Base-by-base conservation (phyloP, 1,140 invertebrate genomes). In the Drosophila nebulosa region DNA sequence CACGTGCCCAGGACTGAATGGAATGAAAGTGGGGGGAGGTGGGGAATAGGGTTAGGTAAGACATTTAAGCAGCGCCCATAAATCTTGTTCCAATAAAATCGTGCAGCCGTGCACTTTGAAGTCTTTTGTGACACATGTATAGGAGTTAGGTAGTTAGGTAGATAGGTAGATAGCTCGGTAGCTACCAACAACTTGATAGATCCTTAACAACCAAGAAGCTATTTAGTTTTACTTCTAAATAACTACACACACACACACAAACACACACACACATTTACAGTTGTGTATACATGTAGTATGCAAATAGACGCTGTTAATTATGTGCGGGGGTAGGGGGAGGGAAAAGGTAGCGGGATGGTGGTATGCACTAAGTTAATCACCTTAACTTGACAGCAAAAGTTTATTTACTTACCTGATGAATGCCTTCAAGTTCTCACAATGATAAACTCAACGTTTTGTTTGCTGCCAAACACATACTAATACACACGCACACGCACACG, bases 61-160 rank as follows among this genome's bases (percentile, higher is more conserved):
- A 30, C 52, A 30, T 27, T 55, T 55, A 30, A 55, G 26, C 52
- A 18, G 52, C 52, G 52, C 26, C 26, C 52, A 55, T 55, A 55
- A 55, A 55, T 55, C 52, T 55, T 55, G 26, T 55, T 55, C 52
- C 52, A 55, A 55, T 55, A 55, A 55, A 55, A 55, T 55, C 52
- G 52, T 55, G 52, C 52, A 55, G 52, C 18, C 52, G 52, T 55
- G 52, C 52, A 55, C 52, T 55, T 55, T 55, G 26, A 55, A 55
- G 52, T 55, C 16, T 55, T 55, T 7, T 55, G 52, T 55, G 52
- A 55, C 52, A 55, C 52, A 55, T 55, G 52, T 55, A 30, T 3
- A 55, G 10, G 21, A 9, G 3, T 46, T 46, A 46, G 7, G 7
- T 46, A 10, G 7, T 9, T 21, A 21, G 1, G 18, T 46, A 46